Percentiles rank a stretch among this genome's conserved stretches.
Conservation (phyloP, 2,797 vertebrate species). For the Buphagus erythrorhynchus region DNA sequence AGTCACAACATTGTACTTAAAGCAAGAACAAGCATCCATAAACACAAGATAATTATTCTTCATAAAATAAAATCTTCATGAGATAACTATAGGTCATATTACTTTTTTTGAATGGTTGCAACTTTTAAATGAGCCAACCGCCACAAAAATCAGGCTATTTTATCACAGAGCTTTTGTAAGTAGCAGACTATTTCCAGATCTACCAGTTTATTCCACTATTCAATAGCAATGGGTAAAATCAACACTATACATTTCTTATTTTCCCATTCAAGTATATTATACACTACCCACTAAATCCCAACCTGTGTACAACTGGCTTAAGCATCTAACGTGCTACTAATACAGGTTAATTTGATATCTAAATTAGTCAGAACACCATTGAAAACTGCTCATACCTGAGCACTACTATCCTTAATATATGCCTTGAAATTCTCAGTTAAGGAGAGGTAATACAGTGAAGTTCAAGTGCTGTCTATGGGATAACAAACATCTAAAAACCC, state of each 20-base stretch:
- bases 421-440: neutral
- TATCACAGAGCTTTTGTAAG: neutral
- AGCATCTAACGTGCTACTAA: neutral
- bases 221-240: accelerated
- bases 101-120: neutral
- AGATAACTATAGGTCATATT: neutral
- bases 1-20: neutral
- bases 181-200: neutral
- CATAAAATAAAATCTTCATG: neutral
- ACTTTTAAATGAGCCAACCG: neutral
- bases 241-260: neutral
- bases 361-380: neutral
- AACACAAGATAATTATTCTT: neutral
- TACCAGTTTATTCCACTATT: neutral
- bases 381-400: neutral
- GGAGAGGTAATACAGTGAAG: neutral
- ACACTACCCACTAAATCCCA: neutral
- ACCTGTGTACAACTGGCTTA: neutral
- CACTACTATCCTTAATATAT: neutral
- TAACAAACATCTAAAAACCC: neutral
- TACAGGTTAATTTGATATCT: neutral
- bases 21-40: neutral
- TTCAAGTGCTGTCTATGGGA: neutral
- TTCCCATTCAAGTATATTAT: neutral
- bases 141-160: neutral